Evolutionary conservation across 2,888 invertebrate genomes (phyloP), one percentile per base, ranked within the genome.

Genomic region (Diarsia dahlii): DNA sequence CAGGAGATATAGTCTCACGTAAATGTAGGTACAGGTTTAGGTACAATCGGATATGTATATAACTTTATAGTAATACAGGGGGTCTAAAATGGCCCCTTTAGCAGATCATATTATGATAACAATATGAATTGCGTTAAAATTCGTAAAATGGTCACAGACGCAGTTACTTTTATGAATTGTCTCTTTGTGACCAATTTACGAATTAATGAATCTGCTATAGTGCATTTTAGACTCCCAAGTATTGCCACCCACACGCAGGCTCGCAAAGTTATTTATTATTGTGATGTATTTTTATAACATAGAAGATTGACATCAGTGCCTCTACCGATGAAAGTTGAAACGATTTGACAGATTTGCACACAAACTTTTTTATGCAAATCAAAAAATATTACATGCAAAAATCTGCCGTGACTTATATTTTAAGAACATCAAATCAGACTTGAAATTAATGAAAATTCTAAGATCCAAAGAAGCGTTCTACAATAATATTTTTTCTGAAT

Each of bases 11-110:
- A 76, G 23, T 79, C 64, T 85, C 84, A 76, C 78, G 82, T 82
- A 74, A 76, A 74, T 60, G 69, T 80, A 82, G 84, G 58, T 84
- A 80, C 58, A 69, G 58, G 50, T 64, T 54, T 71, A 76, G 73
- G 73, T 81, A 73, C 70, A 71, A 64, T 75, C 78, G 34, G 82
- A 84, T 84, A 82, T 85, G 82, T 84, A 56, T 65, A 63, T 74
- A 78, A 77, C 45, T 56, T 70, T 62, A 74, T n/a, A 65, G 3
- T 70, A 62, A 64, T 52, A 76, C 66, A 58, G 39, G 39, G 39
- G 39, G 8, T 39, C 39, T 39, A 39, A 39, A 39, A 39, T 39
- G 8, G 39, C 8, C 39, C 5, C 39, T 39, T 39, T 39, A 39
- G 39, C 39, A 8, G 6, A 39, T 39, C 39, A 6, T 8, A 39